phyloP scores from a whole-genome alignment of 2,113 vertebrate genomes.

The Tachycineta bicolor region DNA sequence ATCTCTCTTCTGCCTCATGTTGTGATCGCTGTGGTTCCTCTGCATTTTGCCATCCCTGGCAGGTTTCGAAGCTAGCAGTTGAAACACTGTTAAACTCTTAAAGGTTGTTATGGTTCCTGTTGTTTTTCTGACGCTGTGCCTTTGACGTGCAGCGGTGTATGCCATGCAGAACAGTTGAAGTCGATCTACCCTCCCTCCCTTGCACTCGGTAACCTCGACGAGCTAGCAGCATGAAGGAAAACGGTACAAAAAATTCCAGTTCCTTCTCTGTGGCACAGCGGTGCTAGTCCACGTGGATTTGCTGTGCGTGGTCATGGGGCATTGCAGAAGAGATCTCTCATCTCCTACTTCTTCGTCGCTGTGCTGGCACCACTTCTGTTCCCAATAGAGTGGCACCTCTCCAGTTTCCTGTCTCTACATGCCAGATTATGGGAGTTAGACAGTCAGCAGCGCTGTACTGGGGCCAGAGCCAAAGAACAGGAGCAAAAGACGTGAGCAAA shows the following conservation, averaged over 20 bases:
- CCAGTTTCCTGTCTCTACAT: slow-evolving; percentile 22
- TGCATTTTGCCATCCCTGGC: neutral
- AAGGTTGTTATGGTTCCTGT: neutral
- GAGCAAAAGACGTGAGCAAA: slow-evolving; percentile 36
- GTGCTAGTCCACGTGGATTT: neutral
- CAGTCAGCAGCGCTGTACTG: neutral
- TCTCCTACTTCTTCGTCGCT: neutral
- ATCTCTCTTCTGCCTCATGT: neutral
- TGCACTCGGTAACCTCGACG: neutral
- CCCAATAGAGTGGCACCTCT: slow-evolving; percentile 6
- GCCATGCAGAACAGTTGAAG: neutral
- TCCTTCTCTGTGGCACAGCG: neutral
- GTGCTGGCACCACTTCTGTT: neutral
- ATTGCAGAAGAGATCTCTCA: neutral
- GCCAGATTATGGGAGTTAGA: slow-evolving; percentile 29
- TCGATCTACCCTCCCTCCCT: neutral
- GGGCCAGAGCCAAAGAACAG: slow-evolving; percentile 38
- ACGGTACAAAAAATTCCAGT: neutral
- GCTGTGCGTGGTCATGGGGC: neutral
- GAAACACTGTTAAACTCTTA: neutral
- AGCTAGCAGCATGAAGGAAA: neutral
- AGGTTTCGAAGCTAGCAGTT: neutral
- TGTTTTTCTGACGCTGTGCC: neutral
- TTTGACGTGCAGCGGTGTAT: neutral
- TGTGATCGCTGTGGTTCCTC: neutral